Percentiles rank a stretch among this genome's conserved stretches.
Evolutionary conservation across 2,888 invertebrate species (phyloP).

Genomic region (Phalera bucephala): DNA sequence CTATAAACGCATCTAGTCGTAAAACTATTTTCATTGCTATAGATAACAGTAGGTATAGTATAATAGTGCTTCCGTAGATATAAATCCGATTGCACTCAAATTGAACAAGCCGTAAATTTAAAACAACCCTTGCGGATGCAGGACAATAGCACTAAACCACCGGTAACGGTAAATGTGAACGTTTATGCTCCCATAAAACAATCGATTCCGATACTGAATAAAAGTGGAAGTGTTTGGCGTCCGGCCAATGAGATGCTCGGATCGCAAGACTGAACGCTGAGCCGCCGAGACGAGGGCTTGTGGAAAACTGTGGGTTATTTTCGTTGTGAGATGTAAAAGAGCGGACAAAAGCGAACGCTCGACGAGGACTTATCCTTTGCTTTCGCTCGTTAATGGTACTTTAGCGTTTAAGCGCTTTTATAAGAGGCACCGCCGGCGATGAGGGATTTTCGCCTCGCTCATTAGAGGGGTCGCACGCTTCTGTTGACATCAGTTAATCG

Average conservation of each 20-base stretch:
- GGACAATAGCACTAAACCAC: slow-evolving; percentile 59
- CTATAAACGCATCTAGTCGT: too few species aligned
- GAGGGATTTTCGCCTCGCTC: slow-evolving; percentile 56
- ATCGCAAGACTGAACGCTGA: slow-evolving; percentile 36
- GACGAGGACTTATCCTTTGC: slow-evolving; percentile 65
- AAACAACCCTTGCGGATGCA: slow-evolving; percentile 59
- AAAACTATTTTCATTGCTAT: too few species aligned
- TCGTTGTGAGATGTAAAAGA: slow-evolving; percentile 64
- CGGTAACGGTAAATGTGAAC: slow-evolving; percentile 65
- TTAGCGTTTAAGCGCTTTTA: slow-evolving; percentile 58
- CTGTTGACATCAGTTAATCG: slow-evolving; percentile 7
- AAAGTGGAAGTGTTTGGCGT: slow-evolving; percentile 68
- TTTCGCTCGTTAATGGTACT: slow-evolving; percentile 62
- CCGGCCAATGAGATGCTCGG: slow-evolving; percentile 64
- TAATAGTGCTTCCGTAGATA: too few species aligned
- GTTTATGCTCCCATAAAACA: slow-evolving; percentile 70
- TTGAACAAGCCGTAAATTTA: slow-evolving; percentile 62
- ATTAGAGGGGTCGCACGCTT: slow-evolving; percentile 38
- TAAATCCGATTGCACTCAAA: slow-evolving; percentile 42
- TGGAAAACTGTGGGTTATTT: slow-evolving; percentile 59
- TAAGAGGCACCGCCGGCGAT: slow-evolving; percentile 44
- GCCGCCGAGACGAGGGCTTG: slow-evolving; percentile 50
- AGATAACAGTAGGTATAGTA: too few species aligned
- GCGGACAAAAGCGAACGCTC: slow-evolving; percentile 64
- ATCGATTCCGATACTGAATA: slow-evolving; percentile 70